Percentiles rank a stretch among this genome's conserved stretches.
Evolutionary conservation across 2,797 vertebrate genomes (phyloP).

Genomic region (Betta splendens): DNA sequence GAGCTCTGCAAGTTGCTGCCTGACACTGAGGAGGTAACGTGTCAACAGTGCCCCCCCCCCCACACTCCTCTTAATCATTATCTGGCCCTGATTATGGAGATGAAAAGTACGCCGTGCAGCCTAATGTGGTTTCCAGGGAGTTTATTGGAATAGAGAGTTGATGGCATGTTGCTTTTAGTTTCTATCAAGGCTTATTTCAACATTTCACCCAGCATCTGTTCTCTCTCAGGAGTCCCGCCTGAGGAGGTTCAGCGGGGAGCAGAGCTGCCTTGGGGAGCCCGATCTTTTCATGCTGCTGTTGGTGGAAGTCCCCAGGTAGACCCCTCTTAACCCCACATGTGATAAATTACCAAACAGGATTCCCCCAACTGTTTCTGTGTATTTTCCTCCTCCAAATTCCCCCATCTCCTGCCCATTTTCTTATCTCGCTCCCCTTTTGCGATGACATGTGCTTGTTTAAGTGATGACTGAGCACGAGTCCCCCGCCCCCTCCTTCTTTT

Average conservation of each 20-base stretch:
- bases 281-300: slow-evolving; percentile 84
- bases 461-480: slow-evolving; percentile 54
- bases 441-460: slow-evolving; percentile 49
- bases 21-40: slow-evolving; percentile 84
- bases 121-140: slow-evolving; percentile 60
- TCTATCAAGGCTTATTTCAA: slow-evolving; percentile 33
- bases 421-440: slow-evolving; percentile 15
- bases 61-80: slow-evolving; percentile 33
- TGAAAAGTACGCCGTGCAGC: slow-evolving; percentile 66
- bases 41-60: slow-evolving; percentile 23
- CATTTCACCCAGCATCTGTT: slow-evolving; percentile 44
- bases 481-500: no score
- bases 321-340: not conserved
- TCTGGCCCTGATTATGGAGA: slow-evolving; percentile 72
- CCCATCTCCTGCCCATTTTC: not conserved
- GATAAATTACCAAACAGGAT: slow-evolving; percentile 20
- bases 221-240: slow-evolving; percentile 78
- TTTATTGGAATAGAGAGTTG: slow-evolving; percentile 51
- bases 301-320: slow-evolving; percentile 83
- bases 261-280: slow-evolving; percentile 77
- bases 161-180: slow-evolving; percentile 24
- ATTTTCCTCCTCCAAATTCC: slow-evolving; percentile 1
- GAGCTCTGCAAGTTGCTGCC: slow-evolving; percentile 86
- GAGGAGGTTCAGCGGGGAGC: slow-evolving; percentile 77
- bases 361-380: not conserved